These are phyloP conservation scores for Mus minutoides DNA, from an alignment of 2,797 vertebrate genomes.

Conservation along the genomic window DNA sequence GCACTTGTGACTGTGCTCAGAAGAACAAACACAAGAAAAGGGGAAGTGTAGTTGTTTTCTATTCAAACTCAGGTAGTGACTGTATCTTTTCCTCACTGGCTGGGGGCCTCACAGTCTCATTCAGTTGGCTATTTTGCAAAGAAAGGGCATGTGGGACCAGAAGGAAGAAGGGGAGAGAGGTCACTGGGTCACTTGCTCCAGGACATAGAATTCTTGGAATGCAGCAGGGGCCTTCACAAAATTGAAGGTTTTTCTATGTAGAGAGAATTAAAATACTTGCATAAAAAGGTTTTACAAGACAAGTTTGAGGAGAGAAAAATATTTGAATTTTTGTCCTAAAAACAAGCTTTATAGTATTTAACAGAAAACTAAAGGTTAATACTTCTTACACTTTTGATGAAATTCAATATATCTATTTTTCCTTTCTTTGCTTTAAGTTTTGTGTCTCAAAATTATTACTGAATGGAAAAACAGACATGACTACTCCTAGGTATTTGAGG, in stretches of 20 bases:
- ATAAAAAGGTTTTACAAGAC: not conserved
- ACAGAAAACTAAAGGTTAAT: not conserved
- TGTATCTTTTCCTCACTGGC: not conserved
- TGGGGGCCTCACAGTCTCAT: not conserved
- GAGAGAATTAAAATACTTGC: not conserved
- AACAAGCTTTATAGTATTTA: not conserved
- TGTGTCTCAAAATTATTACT: not conserved
- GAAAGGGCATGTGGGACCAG: not conserved
- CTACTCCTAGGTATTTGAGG: not conserved
- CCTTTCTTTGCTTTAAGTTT: not conserved
- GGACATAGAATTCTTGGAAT: not conserved
- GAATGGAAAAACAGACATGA: not conserved
- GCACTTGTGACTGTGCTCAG: not conserved
- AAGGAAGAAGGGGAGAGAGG: not conserved
- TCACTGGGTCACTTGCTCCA: not conserved
- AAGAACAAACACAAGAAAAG: not conserved
- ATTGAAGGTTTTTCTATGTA: not conserved
- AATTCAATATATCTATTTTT: not conserved
- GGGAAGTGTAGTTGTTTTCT: not conserved
- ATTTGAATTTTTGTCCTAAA: not conserved
- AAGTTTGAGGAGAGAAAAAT: not conserved
- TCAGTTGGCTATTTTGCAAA: not conserved
- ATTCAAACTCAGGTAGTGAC: not conserved
- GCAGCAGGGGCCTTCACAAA: not conserved
- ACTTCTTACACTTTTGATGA: not conserved